phyloP scores from a whole-genome alignment of 2,113 vertebrate genomes.

The Rhea pennata region DNA sequence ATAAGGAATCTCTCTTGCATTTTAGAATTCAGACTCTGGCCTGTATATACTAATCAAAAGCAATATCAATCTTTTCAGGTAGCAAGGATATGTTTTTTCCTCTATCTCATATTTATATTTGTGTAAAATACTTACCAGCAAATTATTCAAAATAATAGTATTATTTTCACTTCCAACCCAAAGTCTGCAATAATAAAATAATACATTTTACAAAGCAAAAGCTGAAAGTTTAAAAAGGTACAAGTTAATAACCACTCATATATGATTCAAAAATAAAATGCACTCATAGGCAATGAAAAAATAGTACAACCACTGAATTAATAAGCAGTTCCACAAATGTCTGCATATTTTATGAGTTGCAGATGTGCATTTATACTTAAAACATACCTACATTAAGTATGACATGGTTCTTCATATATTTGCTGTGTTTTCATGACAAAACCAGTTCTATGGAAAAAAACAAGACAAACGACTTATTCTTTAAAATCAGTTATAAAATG shows the following conservation, averaged over 20 bases:
- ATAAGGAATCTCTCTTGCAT: neutral
- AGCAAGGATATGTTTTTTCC: neutral
- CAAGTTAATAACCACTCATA: neutral
- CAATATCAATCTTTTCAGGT: neutral
- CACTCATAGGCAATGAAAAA: constrained; percentile 10
- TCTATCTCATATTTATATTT: neutral
- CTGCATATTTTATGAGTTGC: constrained; percentile 63
- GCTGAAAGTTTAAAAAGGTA: neutral
- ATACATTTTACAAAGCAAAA: neutral
- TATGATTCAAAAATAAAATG: constrained; percentile 14
- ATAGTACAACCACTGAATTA: neutral
- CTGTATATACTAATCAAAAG: neutral
- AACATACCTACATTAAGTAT: constrained; percentile 3
- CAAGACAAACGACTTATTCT: neutral
- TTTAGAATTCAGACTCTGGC: neutral
- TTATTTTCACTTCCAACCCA: neutral
- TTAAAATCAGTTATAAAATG: constrained; percentile 37
- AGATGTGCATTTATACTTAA: constrained; percentile 56
- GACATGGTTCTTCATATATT: neutral
- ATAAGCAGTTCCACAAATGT: constrained; percentile 40
- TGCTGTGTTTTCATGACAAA: constrained; percentile 41
- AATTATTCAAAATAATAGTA: neutral
- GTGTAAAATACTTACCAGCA: neutral
- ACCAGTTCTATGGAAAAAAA: neutral
- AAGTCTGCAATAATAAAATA: neutral